Base-by-base conservation (phyloP, 1,140 invertebrate species). In the Papilio glaucus region DNA sequence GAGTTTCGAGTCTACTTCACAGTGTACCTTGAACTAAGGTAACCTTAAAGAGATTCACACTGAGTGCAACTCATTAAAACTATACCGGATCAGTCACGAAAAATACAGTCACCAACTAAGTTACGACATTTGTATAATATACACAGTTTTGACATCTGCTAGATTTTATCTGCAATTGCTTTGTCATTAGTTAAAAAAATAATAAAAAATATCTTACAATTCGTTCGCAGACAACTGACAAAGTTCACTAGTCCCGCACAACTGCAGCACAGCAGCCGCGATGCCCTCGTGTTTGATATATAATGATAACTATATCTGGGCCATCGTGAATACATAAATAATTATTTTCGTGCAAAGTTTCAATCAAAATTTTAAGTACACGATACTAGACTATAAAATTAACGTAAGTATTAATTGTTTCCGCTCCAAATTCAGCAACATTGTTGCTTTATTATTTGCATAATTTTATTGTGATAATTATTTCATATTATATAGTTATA, bases 291-390 rank as follows among this genome's bases (percentile, higher is more conserved):
- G 9, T 57, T 57, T 10, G 24, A 24, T 18, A 18, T 9, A 3
- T 53, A 53, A 53, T 53, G 21, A 26, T 57, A 26, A 53, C 21
- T 57, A 57, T 24, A 53, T 53, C 9, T 53, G 49, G 49, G 49
- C 49, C 49, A 53, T 53, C 21, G 49, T 10, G 1, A 24, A 53
- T 24, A 53, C 12, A 24, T 45, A 45, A 15, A 45, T 6, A 45
- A 18, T 18, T 15, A 9, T 12, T 53, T 12, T 53, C 49, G 18
- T 53, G 49, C 49, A 53, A 53, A 53, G 49, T 2, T 53, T 24
- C 21, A 53, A 53, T 53, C 49, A 24, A 53, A 53, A 15, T 24
- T 21, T 24, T 53, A 53, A 53, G 10, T 12, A 53, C 49, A 21
- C 21, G 21, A 15, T 18, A 41, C n/a, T 41, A 13, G 7, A 45